Evolutionary conservation across 2,888 invertebrate species (phyloP).

Genomic region (Ophion costatus): DNA sequence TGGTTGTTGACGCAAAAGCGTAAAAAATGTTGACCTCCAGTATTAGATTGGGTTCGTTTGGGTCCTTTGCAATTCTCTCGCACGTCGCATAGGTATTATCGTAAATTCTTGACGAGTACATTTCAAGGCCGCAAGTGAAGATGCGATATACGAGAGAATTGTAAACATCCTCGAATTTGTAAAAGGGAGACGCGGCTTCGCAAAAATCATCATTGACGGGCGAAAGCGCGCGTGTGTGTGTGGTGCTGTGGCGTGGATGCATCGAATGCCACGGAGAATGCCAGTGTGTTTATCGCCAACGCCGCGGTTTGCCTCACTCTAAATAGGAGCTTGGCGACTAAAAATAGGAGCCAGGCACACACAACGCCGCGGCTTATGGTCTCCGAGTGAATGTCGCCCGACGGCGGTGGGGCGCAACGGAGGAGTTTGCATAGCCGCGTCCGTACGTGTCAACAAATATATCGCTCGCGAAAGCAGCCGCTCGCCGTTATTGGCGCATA

Average conservation of each 20-base stretch:
- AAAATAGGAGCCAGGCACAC: conserved; percentile 73
- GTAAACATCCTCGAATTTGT: background rate
- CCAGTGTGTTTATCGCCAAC: conserved; percentile 38
- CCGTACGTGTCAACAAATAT: conserved; percentile 11
- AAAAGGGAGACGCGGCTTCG: background rate
- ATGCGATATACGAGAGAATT: background rate
- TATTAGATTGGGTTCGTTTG: background rate
- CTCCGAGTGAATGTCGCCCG: conserved; percentile 45
- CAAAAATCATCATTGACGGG: background rate
- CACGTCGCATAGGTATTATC: too few species aligned
- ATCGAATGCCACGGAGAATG: conserved; percentile 20
- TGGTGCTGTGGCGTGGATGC: background rate
- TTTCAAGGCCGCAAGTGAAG: too few species aligned
- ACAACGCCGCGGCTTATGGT: conserved; percentile 36
- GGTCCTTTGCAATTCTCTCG: too few species aligned
- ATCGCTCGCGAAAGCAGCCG: background rate
- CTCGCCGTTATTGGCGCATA: conserved; percentile 22
- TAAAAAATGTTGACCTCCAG: background rate
- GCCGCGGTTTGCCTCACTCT: conserved; percentile 50
- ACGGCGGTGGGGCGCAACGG: conserved; percentile 40
- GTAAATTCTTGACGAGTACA: too few species aligned
- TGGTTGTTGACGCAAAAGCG: background rate
- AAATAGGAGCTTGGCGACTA: conserved; percentile 64
- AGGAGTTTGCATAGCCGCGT: conserved; percentile 9
- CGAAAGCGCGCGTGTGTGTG: background rate